These are phyloP conservation scores for Thinocorus orbignyianus DNA, from an alignment of 2,113 vertebrate species.

Conservation along the genomic window DNA sequence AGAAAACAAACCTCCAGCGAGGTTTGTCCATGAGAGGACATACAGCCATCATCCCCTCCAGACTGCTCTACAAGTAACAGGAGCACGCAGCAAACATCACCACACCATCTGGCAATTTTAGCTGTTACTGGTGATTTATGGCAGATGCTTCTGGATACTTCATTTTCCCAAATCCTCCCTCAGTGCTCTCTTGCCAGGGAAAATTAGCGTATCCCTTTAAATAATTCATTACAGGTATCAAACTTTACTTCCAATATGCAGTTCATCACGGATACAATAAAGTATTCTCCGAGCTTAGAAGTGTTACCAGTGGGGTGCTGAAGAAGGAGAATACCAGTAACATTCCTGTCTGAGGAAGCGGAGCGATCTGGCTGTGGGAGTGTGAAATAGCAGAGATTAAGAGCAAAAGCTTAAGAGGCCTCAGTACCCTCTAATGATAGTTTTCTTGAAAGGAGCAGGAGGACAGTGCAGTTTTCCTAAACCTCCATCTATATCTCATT, in stretches of 20 bases:
- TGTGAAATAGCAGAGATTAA: not conserved
- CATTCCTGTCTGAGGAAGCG: not conserved
- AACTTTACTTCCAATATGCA: not conserved
- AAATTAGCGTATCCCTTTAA: not conserved
- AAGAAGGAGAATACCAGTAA: not conserved
- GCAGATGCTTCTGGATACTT: not conserved
- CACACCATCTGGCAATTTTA: not conserved
- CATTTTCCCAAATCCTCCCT: not conserved
- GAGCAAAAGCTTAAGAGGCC: not conserved
- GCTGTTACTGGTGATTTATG: not conserved
- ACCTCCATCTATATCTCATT: not conserved
- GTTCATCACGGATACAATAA: not conserved
- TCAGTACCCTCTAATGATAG: not conserved
- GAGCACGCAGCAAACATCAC: accelerated
- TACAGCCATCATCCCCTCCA: not conserved
- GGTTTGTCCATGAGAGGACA: not conserved
- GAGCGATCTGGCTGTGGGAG: not conserved
- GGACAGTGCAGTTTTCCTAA: not conserved
- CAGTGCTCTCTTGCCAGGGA: not conserved
- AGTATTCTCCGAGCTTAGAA: not conserved
- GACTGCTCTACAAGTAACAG: not conserved
- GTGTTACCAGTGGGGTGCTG: not conserved
- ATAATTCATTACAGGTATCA: not conserved
- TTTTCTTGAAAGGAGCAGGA: not conserved
- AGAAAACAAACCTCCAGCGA: accelerated